phyloP scores from a whole-genome alignment of 2,888 invertebrate genomes.

The Hypercompe scribonia region DNA sequence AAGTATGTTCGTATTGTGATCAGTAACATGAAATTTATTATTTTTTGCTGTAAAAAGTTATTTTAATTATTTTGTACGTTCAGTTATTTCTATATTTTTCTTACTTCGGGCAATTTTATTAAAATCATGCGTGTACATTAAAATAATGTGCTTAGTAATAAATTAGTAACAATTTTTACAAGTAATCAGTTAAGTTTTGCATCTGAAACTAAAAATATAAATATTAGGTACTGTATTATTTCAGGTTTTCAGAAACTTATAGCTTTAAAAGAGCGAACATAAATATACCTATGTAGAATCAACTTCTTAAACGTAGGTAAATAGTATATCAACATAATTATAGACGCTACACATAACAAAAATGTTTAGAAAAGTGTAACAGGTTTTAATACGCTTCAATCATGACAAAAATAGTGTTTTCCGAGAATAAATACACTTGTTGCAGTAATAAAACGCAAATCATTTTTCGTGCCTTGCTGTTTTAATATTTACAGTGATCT shows the following conservation, averaged over 20 bases:
- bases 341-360: background rate
- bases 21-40: too few relatives aligned
- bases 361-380: background rate
- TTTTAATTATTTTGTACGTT: too few relatives aligned
- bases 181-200: background rate
- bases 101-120: too few relatives aligned
- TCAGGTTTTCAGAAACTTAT: background rate
- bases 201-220: background rate
- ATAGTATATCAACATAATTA: background rate
- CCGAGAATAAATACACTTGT: background rate
- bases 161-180: too few relatives aligned
- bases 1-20: too few relatives aligned
- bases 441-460: background rate
- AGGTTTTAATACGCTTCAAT: background rate
- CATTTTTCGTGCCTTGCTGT: background rate
- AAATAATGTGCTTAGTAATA: too few relatives aligned
- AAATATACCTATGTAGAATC: background rate
- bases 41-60: too few relatives aligned
- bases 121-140: too few relatives aligned
- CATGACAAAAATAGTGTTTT: background rate
- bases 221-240: background rate
- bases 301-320: slow-evolving; percentile 10
- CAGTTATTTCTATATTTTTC: too few relatives aligned
- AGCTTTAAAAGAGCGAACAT: background rate
- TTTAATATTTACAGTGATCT: too few relatives aligned